These are phyloP conservation scores for Vombatus ursinus DNA, from an alignment of 2,113 vertebrate species.

Conservation along the genomic window DNA sequence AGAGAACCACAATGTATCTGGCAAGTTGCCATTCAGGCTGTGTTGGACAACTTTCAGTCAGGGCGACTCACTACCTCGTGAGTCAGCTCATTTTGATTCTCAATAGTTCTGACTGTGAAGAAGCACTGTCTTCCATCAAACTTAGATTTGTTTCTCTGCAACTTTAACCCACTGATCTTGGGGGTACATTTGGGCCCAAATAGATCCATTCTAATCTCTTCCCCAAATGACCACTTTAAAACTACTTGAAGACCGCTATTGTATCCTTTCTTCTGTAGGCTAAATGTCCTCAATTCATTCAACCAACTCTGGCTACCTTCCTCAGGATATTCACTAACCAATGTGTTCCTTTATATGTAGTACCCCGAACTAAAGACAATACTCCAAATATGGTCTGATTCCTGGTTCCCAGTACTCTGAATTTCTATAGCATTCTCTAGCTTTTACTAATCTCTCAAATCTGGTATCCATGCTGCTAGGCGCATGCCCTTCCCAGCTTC, in stretches of 20 bases:
- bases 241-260: neutral
- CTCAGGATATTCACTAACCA: neutral
- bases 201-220: neutral
- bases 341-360: neutral
- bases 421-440: neutral
- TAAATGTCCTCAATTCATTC: neutral
- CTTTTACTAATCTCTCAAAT: neutral
- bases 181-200: neutral
- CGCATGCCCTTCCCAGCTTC: neutral
- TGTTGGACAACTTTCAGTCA: neutral
- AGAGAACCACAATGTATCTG: neutral
- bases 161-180: neutral
- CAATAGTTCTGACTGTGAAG: neutral
- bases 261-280: neutral
- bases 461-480: neutral
- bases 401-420: neutral
- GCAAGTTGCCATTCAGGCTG: neutral
- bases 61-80: neutral
- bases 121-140: neutral
- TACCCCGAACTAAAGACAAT: neutral
- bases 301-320: neutral
- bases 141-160: neutral
- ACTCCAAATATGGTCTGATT: neutral
- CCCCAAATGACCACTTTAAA: neutral
- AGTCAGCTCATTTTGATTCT: neutral